Conservation (phyloP, 2,113 vertebrate species). For the Todiramphus saurophagus region DNA sequence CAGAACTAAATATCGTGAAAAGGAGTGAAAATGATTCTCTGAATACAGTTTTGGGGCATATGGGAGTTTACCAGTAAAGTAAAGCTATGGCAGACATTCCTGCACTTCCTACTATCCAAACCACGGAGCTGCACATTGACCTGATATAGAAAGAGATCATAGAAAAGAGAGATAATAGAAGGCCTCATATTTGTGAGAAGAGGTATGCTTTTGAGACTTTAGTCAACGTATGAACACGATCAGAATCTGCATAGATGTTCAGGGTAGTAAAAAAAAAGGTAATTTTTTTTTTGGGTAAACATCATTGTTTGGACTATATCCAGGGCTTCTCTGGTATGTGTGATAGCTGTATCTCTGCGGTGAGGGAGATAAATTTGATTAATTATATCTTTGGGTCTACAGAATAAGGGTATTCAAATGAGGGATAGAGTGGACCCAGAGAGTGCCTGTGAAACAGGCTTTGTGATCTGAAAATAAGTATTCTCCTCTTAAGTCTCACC, state of each 20-base stretch:
- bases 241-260: background rate
- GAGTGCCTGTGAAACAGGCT: background rate
- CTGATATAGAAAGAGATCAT: accelerated
- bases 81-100: background rate
- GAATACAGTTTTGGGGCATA: background rate
- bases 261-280: too few species aligned
- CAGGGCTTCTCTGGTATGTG: background rate
- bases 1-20: background rate
- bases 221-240: background rate
- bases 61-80: background rate
- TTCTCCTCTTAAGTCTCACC: background rate
- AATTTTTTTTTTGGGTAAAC: too few species aligned
- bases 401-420: background rate
- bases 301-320: background rate
- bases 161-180: background rate
- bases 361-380: background rate
- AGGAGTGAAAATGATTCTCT: background rate
- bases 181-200: background rate
- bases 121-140: accelerated
- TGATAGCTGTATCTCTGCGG: background rate
- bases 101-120: background rate
- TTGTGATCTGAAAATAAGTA: background rate
- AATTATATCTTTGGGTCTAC: background rate
- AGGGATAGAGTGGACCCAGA: background rate
- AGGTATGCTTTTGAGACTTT: background rate